phyloP scores from a whole-genome alignment of 2,113 vertebrate species.

The Cyanistes caeruleus region DNA sequence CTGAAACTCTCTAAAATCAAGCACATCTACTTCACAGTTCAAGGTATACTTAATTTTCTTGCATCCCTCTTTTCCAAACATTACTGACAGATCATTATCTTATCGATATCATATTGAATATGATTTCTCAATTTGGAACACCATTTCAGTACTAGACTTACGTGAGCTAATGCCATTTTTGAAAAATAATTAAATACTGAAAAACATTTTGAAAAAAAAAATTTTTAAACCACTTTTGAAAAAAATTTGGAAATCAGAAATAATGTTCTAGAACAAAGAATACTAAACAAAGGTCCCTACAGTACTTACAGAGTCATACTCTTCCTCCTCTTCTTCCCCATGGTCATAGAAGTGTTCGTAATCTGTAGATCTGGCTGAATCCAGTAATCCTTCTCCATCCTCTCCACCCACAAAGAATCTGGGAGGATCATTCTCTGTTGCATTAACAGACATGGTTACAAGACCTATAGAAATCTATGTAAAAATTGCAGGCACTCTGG shows the following conservation, averaged over 20 bases:
- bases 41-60: neutral
- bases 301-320: constrained; percentile 87
- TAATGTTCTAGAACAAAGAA: neutral
- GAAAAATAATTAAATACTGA: neutral
- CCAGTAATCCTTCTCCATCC: constrained; percentile 82
- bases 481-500: constrained; percentile 14
- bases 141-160: neutral
- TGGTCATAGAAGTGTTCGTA: constrained; percentile 84
- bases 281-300: neutral
- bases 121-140: neutral
- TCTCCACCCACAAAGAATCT: constrained; percentile 87
- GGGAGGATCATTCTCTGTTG: constrained; percentile 77
- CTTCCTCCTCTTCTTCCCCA: constrained; percentile 85
- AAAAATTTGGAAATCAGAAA: neutral
- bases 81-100: neutral
- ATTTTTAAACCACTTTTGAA: neutral
- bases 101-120: neutral
- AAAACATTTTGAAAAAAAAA: neutral
- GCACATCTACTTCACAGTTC: neutral
- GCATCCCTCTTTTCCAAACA: neutral
- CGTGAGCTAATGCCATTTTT: neutral
- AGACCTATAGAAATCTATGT: constrained; percentile 18
- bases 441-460: constrained; percentile 73
- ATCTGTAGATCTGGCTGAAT: constrained; percentile 73
- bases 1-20: neutral